Evolutionary conservation across 2,888 invertebrate genomes (phyloP).

Genomic region (Sminthurides aquaticus): DNA sequence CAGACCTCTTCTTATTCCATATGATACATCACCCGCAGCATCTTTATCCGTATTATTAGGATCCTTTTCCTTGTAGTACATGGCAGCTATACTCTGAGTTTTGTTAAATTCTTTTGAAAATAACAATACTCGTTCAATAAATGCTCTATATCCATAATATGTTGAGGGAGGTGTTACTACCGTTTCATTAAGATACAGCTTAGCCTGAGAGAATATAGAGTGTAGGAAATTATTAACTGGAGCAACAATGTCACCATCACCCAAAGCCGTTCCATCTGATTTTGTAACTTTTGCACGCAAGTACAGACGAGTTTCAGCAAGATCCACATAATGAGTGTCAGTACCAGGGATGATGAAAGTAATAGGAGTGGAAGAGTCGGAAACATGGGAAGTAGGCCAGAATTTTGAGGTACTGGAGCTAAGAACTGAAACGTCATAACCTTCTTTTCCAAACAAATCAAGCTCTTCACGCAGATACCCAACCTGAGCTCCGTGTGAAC

Average conservation of each 20-base stretch:
- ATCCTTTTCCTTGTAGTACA: conserved; percentile 23
- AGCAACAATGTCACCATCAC: conserved; percentile 11
- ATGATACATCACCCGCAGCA: too few relatives aligned
- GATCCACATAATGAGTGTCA: conserved; percentile 26
- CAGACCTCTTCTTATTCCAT: conserved; percentile 3
- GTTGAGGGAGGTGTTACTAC: conserved; percentile 13
- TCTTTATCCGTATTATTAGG: conserved; percentile 1
- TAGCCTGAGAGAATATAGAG: conserved; percentile 23
- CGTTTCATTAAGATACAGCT: too few relatives aligned
- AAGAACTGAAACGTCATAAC: conserved; percentile 21
- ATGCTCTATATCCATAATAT: conserved; percentile 17
- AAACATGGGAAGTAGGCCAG: conserved; percentile 5
- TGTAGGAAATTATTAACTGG: conserved; percentile 25
- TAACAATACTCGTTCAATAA: conserved; percentile 18
- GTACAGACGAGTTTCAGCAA: conserved; percentile 15
- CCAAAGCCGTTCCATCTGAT: conserved; percentile 2
- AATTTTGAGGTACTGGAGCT: conserved; percentile 7
- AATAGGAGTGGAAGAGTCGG: conserved; percentile 14
- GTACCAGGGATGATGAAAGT: too few relatives aligned
- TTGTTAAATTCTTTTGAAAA: too few relatives aligned
- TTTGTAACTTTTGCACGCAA: conserved; percentile 12
- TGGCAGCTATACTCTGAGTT: too few relatives aligned
- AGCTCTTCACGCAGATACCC: conserved; percentile 23
- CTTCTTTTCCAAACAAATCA: conserved; percentile 22
- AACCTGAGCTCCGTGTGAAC: conserved; percentile 45